Percentiles rank a stretch among this genome's conserved stretches.
Evolutionary conservation across 1,140 invertebrate genomes (phyloP).

Genomic region (Spodoptera litura): DNA sequence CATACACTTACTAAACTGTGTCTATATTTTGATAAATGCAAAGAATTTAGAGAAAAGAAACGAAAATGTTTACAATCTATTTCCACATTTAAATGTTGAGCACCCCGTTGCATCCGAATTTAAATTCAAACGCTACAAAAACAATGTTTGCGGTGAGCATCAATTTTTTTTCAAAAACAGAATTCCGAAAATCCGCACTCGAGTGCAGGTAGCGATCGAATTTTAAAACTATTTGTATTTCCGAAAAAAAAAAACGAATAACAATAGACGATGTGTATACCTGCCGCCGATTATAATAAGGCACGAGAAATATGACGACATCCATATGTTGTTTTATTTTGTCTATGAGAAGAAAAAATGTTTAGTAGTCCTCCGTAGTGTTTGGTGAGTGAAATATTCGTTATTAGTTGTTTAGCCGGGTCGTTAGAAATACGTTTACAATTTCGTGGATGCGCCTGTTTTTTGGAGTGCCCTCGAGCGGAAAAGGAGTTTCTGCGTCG

Average conservation of each 20-base stretch:
- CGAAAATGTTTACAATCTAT: background rate
- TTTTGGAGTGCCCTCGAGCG: conserved; percentile 64
- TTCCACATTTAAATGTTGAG: conserved; percentile 58
- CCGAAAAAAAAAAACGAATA: conserved; percentile 74
- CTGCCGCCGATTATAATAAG: conserved; percentile 83
- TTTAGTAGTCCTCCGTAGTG: conserved; percentile 48
- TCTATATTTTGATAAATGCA: background rate
- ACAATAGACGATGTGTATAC: conserved; percentile 80
- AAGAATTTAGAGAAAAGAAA: background rate
- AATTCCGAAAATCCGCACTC: conserved; percentile 82
- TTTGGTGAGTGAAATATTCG: conserved; percentile 69
- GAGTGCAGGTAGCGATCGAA: conserved; percentile 80
- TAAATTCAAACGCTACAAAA: conserved; percentile 72
- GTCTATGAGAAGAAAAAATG: conserved; percentile 53
- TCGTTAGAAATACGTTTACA: conserved; percentile 70
- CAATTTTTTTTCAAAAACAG: conserved; percentile 74
- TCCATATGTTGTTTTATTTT: conserved; percentile 76
- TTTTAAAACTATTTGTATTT: conserved; percentile 83
- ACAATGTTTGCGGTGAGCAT: conserved; percentile 84
- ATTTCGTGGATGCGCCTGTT: conserved; percentile 68
- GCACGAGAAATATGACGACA: conserved; percentile 83
- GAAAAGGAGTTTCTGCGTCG: conserved; percentile 74
- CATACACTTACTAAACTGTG: background rate
- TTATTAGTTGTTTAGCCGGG: conserved; percentile 68
- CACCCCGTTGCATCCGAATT: conserved; percentile 56